These are phyloP conservation scores for Pangasius macronema DNA, from an alignment of 2,797 vertebrate genomes.

Conservation along the genomic window DNA sequence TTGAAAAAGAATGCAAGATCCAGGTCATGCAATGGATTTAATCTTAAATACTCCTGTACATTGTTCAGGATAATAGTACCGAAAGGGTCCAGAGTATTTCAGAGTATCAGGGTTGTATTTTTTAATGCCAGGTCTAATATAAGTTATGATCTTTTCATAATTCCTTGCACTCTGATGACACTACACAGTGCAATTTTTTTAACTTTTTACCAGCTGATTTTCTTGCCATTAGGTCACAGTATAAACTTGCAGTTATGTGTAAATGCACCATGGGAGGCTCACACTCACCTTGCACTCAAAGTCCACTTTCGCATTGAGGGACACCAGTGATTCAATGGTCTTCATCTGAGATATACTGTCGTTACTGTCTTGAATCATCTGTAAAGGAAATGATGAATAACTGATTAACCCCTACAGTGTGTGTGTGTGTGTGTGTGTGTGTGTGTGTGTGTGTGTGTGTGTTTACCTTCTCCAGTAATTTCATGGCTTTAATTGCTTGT, in stretches of 20 bases:
- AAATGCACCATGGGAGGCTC: not conserved
- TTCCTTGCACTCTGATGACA: not conserved
- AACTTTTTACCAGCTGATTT: not conserved
- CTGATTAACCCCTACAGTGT: not conserved
- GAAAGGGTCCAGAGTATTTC: not conserved
- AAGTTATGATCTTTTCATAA: not conserved
- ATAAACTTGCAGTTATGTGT: not conserved
- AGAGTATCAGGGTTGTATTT: not conserved
- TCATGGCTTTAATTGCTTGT: conserved; percentile 88
- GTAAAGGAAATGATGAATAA: conserved; percentile 2
- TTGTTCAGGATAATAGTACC: not conserved
- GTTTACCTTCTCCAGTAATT: conserved; percentile 84
- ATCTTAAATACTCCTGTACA: not conserved
- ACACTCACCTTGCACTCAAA: conserved; percentile 92
- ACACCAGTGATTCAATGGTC: conserved; percentile 91
- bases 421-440: not conserved
- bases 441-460: not conserved
- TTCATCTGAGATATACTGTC: conserved; percentile 94
- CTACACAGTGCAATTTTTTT: not conserved
- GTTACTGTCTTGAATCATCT: conserved; percentile 95
- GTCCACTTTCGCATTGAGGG: conserved; percentile 91
- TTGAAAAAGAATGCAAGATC: not conserved
- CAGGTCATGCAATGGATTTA: not conserved
- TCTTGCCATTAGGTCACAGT: not conserved
- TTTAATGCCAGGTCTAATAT: not conserved